Evolutionary conservation across 1,140 invertebrate genomes (phyloP), one percentile per base, ranked within the genome.

Genomic region (Heliothis subflexa): DNA sequence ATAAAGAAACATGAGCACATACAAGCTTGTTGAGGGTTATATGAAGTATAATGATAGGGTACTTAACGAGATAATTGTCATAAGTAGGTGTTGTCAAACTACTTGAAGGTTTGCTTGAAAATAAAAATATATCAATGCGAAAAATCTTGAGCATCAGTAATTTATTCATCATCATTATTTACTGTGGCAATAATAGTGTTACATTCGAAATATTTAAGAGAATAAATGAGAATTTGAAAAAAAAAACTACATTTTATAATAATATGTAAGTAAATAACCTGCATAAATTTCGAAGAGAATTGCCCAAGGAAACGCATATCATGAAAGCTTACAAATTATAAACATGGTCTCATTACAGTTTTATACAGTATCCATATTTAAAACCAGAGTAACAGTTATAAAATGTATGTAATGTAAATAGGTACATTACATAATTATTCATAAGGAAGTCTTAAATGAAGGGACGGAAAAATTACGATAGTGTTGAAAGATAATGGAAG

Each of bases 401-500:
- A 40, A 62, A 45, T 45, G n/a, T n/a, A n/a, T n/a, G n/a, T n/a
- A 45, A 62, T 40, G 28, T 25, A 21, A 25, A 21, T 59, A 57
- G 13, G 25, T 25, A 59, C 9, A 45, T 54, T 40, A 12, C 70
- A 33, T 55, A 54, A 33, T 72, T 54, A 72, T 16, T 13, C 50
- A 52, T 25, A 54, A 72, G 70, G 50, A 72, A 72, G 70, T 33
- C 25, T 14, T 3, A 54, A 71, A 11, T 12, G 11, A 3, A 25
- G 10, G 68, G 9, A 55, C 70, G 70, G 55, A 25, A 72, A 72
- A 72, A 55, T 72, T 72, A 72, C 21, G 70, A n/a, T 45, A 62
- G 25, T 62, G 61, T 10, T 40, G 14, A 1, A 25, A 33, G 12
- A 5, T 4, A 1, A 7, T 40, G 13, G 25, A 33, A 61, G 57